Evolutionary conservation across 2,888 invertebrate genomes (phyloP).

Genomic region (Drosophila trichaetosa): DNA sequence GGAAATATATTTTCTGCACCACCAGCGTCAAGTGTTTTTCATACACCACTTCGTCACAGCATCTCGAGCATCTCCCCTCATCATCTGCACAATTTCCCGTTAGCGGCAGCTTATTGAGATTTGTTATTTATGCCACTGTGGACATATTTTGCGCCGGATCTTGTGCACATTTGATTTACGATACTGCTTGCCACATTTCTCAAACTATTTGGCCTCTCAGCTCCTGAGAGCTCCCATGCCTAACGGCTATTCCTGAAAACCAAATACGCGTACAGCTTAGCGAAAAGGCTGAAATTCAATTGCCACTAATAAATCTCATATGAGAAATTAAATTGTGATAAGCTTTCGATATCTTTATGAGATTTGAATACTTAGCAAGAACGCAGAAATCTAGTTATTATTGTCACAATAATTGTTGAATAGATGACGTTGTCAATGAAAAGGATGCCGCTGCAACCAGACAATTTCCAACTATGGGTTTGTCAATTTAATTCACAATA

Average conservation of each 20-base stretch:
- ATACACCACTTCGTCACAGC: conserved; percentile 46
- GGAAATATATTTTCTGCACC: conserved; percentile 70
- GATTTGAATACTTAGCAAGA: not conserved
- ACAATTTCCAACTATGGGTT: conserved; percentile 2
- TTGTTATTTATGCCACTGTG: conserved; percentile 40
- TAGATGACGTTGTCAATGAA: not conserved
- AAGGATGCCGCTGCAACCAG: not conserved
- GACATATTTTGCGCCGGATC: conserved; percentile 40
- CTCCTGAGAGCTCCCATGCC: conserved; percentile 10
- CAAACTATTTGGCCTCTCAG: conserved; percentile 45
- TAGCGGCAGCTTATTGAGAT: conserved; percentile 47
- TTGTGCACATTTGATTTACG: conserved; percentile 62
- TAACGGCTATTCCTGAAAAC: conserved; percentile 10
- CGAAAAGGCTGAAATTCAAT: conserved; percentile 39
- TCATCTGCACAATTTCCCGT: not conserved
- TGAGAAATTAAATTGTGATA: conserved; percentile 13
- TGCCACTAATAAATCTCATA: conserved; percentile 27
- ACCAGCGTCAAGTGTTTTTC: conserved; percentile 41
- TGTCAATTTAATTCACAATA: conserved; percentile 28
- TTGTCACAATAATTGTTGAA: not conserved
- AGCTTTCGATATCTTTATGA: not conserved
- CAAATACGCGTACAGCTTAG: not conserved
- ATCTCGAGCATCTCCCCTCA: conserved; percentile 22
- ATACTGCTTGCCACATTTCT: conserved; percentile 27
- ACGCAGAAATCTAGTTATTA: conserved; percentile 10